These are phyloP conservation scores for Girardinus metallicus DNA, from an alignment of 2,797 vertebrate genomes.

Conservation along the genomic window DNA sequence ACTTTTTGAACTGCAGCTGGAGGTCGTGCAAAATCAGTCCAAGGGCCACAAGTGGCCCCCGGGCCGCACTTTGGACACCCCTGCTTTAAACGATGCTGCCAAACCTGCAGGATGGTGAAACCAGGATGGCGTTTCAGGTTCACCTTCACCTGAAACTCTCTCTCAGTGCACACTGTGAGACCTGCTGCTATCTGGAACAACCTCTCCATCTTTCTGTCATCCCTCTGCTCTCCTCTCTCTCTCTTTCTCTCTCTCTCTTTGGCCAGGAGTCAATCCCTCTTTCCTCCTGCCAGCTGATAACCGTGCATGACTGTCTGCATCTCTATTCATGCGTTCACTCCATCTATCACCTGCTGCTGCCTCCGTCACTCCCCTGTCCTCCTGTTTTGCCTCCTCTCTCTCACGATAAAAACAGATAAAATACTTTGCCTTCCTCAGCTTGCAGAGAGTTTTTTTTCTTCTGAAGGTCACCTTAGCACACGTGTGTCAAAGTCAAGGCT, in stretches of 20 bases:
- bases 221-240: conserved; percentile 30
- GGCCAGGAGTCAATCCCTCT: conserved; percentile 66
- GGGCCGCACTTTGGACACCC: no score
- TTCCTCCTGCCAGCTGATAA: conserved; percentile 72
- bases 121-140: conserved; percentile 46
- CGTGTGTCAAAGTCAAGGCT: no score
- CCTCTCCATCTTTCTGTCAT: conserved; percentile 72
- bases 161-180: conserved; percentile 64
- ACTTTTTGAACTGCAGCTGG: no score
- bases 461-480: conserved; percentile 32
- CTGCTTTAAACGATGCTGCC: no score
- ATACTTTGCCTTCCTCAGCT: conserved; percentile 5
- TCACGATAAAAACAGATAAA: conserved; percentile 41
- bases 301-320: conserved; percentile 73
- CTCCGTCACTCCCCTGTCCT: conserved; percentile 48
- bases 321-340: conserved; percentile 71
- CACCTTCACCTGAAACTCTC: conserved; percentile 75
- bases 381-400: conserved; percentile 14
- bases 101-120: conserved; percentile 12
- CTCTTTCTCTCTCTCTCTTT: conserved; percentile 37
- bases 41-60: no score
- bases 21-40: no score
- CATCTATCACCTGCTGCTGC: conserved; percentile 74
- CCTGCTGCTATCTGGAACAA: conserved; percentile 75
- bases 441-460: not conserved